Evolutionary conservation across 2,113 vertebrate species (phyloP).

Genomic region (Meles meles): DNA sequence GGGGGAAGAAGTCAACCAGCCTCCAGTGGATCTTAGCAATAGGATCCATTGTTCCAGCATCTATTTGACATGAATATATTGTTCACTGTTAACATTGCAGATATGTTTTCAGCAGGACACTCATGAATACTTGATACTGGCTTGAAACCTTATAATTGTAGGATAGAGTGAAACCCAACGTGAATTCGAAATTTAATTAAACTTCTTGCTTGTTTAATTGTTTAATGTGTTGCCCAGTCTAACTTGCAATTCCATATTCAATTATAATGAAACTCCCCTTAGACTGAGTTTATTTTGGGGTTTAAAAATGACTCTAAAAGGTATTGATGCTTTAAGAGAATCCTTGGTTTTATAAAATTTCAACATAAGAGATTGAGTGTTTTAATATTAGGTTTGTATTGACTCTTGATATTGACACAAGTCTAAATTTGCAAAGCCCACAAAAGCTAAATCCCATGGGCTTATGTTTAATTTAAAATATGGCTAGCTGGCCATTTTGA

Average conservation of each 20-base stretch:
- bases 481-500: slow-evolving; percentile 44
- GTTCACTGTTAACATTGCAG: not conserved
- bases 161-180: slow-evolving; percentile 37
- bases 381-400: slow-evolving; percentile 65
- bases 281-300: slow-evolving; percentile 45
- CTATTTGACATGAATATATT: not conserved
- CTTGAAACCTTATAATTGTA: slow-evolving; percentile 32
- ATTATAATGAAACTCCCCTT: slow-evolving; percentile 51
- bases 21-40: not conserved
- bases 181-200: slow-evolving; percentile 68
- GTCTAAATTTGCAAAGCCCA: slow-evolving; percentile 39
- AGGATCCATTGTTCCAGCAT: not conserved
- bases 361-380: slow-evolving; percentile 44
- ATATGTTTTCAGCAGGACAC: not conserved
- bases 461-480: slow-evolving; percentile 62
- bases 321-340: slow-evolving; percentile 59
- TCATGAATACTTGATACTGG: not conserved
- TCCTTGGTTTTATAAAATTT: slow-evolving; percentile 53
- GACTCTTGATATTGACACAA: slow-evolving; percentile 63
- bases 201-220: slow-evolving; percentile 60
- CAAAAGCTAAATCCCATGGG: slow-evolving; percentile 46
- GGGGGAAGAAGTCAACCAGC: not conserved
- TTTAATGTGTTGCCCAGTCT: slow-evolving; percentile 41
- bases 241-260: slow-evolving; percentile 50
- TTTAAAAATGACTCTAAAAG: slow-evolving; percentile 49